These are phyloP conservation scores for Cheirogaleus medius DNA, from an alignment of 2,113 vertebrate genomes.

Conservation along the genomic window DNA sequence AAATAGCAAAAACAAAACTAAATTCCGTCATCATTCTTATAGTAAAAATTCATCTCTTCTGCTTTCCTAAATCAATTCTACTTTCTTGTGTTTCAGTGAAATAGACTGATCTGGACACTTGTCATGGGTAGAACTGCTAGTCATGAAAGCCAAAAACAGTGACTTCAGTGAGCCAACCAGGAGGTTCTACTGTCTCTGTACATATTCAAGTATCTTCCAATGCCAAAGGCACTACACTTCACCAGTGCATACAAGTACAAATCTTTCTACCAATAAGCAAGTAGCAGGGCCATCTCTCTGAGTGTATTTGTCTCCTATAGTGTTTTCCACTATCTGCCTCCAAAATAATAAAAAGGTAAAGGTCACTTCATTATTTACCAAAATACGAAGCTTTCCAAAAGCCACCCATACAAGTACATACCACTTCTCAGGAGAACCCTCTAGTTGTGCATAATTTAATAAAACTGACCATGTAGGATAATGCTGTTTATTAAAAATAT, in stretches of 20 bases:
- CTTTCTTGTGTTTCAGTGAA: neutral
- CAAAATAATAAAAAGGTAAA: neutral
- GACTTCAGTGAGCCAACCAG: neutral
- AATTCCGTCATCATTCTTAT: neutral
- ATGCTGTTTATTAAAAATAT: constrained; percentile 82
- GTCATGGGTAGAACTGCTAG: neutral
- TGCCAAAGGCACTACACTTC: neutral
- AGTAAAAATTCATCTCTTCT: neutral
- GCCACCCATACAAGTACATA: neutral
- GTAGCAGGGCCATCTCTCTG: too few species aligned
- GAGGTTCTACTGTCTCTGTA: neutral
- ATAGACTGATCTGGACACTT: neutral
- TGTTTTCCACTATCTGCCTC: neutral
- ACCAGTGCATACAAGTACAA: neutral
- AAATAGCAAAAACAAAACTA: neutral
- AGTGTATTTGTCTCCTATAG: neutral
- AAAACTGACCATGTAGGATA: constrained; percentile 77
- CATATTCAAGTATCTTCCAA: neutral
- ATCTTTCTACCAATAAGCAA: neutral
- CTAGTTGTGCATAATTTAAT: constrained; percentile 56
- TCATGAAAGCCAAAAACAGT: neutral
- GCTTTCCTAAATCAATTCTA: neutral
- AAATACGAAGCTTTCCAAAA: neutral
- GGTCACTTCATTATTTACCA: neutral
- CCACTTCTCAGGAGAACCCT: neutral